Conservation (phyloP, 2,888 invertebrate species). For the Alsophila aescularia region DNA sequence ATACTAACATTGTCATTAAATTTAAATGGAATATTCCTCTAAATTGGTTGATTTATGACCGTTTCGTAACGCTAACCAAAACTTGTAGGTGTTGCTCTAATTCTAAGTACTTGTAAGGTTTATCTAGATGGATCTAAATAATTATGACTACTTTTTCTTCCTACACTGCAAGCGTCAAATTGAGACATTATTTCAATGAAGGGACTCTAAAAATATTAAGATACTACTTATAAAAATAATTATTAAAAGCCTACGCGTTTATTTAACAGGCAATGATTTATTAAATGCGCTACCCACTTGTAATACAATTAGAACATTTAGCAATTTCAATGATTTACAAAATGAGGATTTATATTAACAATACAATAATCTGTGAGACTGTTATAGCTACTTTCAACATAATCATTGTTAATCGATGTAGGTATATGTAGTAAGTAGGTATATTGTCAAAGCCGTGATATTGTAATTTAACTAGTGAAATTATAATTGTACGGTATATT, state of each 20-base stretch:
- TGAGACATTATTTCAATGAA: slow-evolving; percentile 30
- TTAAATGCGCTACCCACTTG: slow-evolving; percentile 28
- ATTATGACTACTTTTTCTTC: slow-evolving; percentile 7
- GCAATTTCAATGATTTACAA: background rate
- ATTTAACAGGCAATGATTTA: slow-evolving; percentile 16
- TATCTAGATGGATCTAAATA: slow-evolving; percentile 4
- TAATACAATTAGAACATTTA: slow-evolving; percentile 28
- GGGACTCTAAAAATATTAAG: slow-evolving; percentile 9
- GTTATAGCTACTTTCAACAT: too few relatives aligned
- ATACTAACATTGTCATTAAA: too few relatives aligned
- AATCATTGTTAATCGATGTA: too few relatives aligned
- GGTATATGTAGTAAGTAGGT: too few relatives aligned
- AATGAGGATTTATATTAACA: background rate
- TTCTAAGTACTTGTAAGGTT: background rate
- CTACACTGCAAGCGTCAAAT: slow-evolving; percentile 27
- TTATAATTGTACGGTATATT: too few relatives aligned
- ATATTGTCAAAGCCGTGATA: too few relatives aligned
- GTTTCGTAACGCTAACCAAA: background rate
- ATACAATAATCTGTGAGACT: too few relatives aligned
- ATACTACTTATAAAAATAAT: slow-evolving; percentile 18
- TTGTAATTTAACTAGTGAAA: too few relatives aligned
- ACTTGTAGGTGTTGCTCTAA: slow-evolving; percentile 7
- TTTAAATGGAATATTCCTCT: too few relatives aligned
- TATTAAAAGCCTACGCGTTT: slow-evolving; percentile 28
- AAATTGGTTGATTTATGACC: too few relatives aligned